A percentile compares a stretch with the other conserved stretches of the same genome.
These are phyloP conservation scores for Leptopilina drosophilae DNA, from an alignment of 2,888 invertebrate species.

Conservation along the genomic window DNA sequence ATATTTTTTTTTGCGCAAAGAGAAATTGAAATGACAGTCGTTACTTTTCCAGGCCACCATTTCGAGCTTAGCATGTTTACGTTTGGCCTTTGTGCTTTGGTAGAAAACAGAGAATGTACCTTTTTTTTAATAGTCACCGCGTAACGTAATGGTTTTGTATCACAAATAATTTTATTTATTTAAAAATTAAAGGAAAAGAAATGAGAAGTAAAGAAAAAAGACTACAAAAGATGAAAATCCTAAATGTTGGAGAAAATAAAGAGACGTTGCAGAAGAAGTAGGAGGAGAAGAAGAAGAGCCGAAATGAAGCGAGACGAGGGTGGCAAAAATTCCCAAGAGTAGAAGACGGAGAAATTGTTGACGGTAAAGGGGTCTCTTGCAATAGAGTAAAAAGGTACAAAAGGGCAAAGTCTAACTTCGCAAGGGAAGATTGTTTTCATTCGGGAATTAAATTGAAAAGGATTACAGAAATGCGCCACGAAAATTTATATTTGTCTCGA, in stretches of 20 bases:
- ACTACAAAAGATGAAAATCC: neutral
- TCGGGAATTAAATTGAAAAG: slow-evolving; percentile 70
- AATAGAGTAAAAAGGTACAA: slow-evolving; percentile 43
- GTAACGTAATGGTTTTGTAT: neutral
- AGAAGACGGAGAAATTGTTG: slow-evolving; percentile 16
- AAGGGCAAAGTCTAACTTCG: slow-evolving; percentile 61
- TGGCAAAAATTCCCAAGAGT: slow-evolving; percentile 19
- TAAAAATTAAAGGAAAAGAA: too few species aligned
- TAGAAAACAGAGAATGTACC: slow-evolving; percentile 1
- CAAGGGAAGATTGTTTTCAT: slow-evolving; percentile 71
- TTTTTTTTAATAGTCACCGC: neutral
- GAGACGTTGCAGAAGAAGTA: slow-evolving; percentile 19
- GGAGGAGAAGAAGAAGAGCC: slow-evolving; percentile 40
- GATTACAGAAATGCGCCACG: slow-evolving; percentile 50
- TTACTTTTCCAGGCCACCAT: neutral
- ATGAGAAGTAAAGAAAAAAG: neutral
- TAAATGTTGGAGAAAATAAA: neutral
- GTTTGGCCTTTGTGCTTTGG: slow-evolving; percentile 23
- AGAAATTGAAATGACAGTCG: slow-evolving; percentile 25
- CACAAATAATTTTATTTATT: too few species aligned
- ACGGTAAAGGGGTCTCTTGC: slow-evolving; percentile 31
- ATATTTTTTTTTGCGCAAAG: neutral
- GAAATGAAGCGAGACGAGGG: slow-evolving; percentile 41
- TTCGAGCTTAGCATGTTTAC: slow-evolving; percentile 36
- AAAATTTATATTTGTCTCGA: slow-evolving; percentile 35